A percentile compares a stretch with the other conserved stretches of the same genome.
Evolutionary conservation across 1,140 invertebrate genomes (phyloP).

Genomic region (Euwallacea similis): DNA sequence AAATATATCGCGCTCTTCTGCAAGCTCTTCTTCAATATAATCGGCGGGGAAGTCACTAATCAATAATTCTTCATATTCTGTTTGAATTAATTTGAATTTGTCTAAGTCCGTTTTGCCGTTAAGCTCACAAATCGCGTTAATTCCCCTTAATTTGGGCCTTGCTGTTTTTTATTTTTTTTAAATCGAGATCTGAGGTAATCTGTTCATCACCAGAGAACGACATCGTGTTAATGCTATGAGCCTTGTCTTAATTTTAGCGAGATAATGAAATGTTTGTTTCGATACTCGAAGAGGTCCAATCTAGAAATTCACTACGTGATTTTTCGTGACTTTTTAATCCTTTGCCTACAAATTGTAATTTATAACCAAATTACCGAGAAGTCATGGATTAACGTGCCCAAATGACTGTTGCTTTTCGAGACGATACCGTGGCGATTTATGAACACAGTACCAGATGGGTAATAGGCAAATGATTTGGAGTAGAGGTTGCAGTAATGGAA

Average conservation of each 20-base stretch:
- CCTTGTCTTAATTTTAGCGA: background rate
- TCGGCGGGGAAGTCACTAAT: background rate
- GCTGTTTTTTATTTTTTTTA: slow-evolving; percentile 13
- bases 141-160: background rate
- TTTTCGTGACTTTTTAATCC: background rate
- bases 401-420: too few species aligned
- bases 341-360: background rate
- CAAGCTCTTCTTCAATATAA: slow-evolving; percentile 9
- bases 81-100: slow-evolving; percentile 12
- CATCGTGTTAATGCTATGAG: background rate
- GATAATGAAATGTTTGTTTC: background rate
- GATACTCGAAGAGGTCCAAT: background rate
- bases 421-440: background rate
- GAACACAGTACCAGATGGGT: background rate
- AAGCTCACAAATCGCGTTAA: slow-evolving; percentile 6
- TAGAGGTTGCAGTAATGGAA: background rate
- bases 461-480: background rate
- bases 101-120: background rate
- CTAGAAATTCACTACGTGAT: background rate
- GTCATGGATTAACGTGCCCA: too few species aligned
- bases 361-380: too few species aligned
- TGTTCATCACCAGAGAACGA: background rate
- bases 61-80: slow-evolving; percentile 25
- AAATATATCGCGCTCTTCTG: slow-evolving; percentile 12
- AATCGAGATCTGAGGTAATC: background rate